Conservation (phyloP, 30 jellyfish, hydroid and myxozoan genomes). For the Rhopilema esculentum region DNA sequence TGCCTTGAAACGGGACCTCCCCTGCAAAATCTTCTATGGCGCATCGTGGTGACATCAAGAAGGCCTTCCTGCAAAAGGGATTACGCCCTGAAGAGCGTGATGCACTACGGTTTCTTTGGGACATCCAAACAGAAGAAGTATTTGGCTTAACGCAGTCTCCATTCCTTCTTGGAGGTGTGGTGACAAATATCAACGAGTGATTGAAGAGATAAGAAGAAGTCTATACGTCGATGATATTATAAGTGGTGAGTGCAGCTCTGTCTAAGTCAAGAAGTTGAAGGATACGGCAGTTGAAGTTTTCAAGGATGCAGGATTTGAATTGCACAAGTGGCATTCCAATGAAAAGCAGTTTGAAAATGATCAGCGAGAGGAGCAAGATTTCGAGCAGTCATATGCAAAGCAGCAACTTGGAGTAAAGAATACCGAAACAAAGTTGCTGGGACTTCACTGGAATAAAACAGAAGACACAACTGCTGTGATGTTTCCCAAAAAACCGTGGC, state of each 20-base stretch:
- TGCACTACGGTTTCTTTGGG: slow-evolving; percentile 67
- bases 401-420: slow-evolving; percentile 49
- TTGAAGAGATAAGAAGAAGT: slow-evolving; percentile 48
- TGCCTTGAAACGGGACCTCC: slow-evolving; percentile 68
- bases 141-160: slow-evolving; percentile 65
- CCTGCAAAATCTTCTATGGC: slow-evolving; percentile 48
- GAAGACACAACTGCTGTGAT: slow-evolving; percentile 32
- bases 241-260: slow-evolving; percentile 43
- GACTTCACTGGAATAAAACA: slow-evolving; percentile 61
- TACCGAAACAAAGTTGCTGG: slow-evolving; percentile 46
- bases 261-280: slow-evolving; percentile 42
- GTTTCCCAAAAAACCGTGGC: slow-evolving; percentile 29
- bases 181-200: background rate
- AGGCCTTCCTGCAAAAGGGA: slow-evolving; percentile 44
- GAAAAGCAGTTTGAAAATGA: slow-evolving; percentile 31
- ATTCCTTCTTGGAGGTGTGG: slow-evolving; percentile 54
- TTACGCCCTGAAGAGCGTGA: slow-evolving; percentile 40
- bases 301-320: slow-evolving; percentile 54
- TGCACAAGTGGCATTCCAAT: slow-evolving; percentile 84
- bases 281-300: slow-evolving; percentile 28
- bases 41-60: slow-evolving; percentile 18
- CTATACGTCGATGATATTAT: slow-evolving; percentile 76
- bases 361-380: background rate
- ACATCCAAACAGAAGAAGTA: slow-evolving; percentile 15
- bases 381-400: slow-evolving; percentile 55